Conservation (phyloP, 2,888 invertebrate genomes). For the Timema cristinae region DNA sequence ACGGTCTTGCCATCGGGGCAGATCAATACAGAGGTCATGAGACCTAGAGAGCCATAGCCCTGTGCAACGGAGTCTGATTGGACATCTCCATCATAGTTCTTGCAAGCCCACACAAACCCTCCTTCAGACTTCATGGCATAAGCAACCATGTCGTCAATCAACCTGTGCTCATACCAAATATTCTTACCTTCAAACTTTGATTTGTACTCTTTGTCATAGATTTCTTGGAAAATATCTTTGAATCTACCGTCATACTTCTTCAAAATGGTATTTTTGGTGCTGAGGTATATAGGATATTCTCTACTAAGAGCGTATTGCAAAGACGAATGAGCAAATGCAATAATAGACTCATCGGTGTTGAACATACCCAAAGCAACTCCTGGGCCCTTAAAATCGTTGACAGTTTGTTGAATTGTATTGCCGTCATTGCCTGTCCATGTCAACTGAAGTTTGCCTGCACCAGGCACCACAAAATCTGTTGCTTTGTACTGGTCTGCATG, state of each 20-base stretch:
- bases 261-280: slow-evolving; percentile 95
- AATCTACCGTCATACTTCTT: slow-evolving; percentile 96
- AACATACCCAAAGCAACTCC: slow-evolving; percentile 95
- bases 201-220: slow-evolving; percentile 88
- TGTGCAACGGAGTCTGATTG: slow-evolving; percentile 98
- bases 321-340: slow-evolving; percentile 92
- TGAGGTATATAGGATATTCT: slow-evolving; percentile 85
- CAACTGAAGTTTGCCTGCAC: slow-evolving; percentile 81
- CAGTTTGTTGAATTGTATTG: slow-evolving; percentile 64
- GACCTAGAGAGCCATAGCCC: slow-evolving; percentile 90
- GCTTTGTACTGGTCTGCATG: slow-evolving; percentile 98
- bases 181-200: slow-evolving; percentile 73
- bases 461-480: slow-evolving; percentile 93
- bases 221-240: slow-evolving; percentile 95
- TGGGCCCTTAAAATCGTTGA: slow-evolving; percentile 75
- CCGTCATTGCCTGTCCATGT: slow-evolving; percentile 64
- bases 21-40: slow-evolving; percentile 96
- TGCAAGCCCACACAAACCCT: slow-evolving; percentile 99
- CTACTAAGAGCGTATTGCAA: slow-evolving; percentile 84
- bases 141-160: slow-evolving; percentile 99
- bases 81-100: slow-evolving; percentile 99
- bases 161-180: slow-evolving; percentile 96
- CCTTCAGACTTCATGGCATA: slow-evolving; percentile 97
- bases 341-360: slow-evolving; percentile 93
- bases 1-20: slow-evolving; percentile 98